Evolutionary conservation across 2,797 vertebrate genomes (phyloP), one percentile per base, ranked within the genome.

Genomic region (Dendrocincla fuliginosa): DNA sequence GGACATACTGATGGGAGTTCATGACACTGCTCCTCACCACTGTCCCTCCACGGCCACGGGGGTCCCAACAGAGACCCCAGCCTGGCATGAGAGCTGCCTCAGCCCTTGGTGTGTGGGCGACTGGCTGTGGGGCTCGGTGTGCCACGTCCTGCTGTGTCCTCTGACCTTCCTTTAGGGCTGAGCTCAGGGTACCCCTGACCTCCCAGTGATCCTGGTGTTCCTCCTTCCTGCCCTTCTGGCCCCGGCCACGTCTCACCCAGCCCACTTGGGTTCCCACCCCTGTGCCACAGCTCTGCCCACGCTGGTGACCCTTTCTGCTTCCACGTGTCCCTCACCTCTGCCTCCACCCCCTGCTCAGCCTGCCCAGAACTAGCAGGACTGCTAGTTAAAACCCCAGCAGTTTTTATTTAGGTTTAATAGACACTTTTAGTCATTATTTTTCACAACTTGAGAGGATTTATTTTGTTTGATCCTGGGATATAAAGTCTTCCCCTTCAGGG

Each of bases 381-480:
- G 71, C 23, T 17, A 10, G 71, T 35, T 57, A 56, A 57, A 74
- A 67, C 6, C 1, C 1, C 63, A 63, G 60, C 12, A 17, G 16
- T 33, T 91, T 82, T 64, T 14, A 37, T 84, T 84, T 47, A 25
- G 63, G 59, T 93, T 93, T 89, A 94, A 89, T 44, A 75, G 76
- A n/a, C 46, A 5, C 46, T 90, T 87, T 84, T 55, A 76, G 78
- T 33, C 47, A 41, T 82, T 82, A 87, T 85, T 94, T 94, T 94
- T 96, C 91, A 67, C 76, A 63, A 77, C 75, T 93, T 67, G 79
- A 87, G 82, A 87, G 44, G 56, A 37, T 85, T 89, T 70, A 3
- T 70, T 94, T 91, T 2, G 63, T 95, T 94, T 96, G 90, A 90
- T 93, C 86, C 74, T 84, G 63, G 84, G 79, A 56, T 83, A 70